A percentile compares a stretch with the other conserved stretches of the same genome.
Evolutionary conservation across 2,888 invertebrate genomes (phyloP).

Genomic region (Phaedon cochleariae): DNA sequence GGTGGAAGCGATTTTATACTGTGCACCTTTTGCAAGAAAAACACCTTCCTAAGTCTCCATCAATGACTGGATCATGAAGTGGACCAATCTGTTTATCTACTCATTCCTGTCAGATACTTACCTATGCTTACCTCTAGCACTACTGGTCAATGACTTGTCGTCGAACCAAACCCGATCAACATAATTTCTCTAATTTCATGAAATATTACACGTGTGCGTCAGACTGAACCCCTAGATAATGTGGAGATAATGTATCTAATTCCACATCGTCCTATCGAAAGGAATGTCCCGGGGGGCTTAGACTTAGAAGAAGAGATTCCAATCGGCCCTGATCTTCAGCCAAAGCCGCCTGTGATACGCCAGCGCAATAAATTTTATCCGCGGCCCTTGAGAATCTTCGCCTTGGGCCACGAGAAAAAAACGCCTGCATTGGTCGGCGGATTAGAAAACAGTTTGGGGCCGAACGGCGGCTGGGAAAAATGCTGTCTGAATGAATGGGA

Average conservation of each 20-base stretch:
- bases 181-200: neutral
- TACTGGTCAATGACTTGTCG: no score
- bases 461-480: neutral
- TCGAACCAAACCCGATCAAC: neutral
- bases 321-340: neutral
- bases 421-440: neutral
- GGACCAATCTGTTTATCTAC: no score
- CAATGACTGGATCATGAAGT: no score
- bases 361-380: neutral
- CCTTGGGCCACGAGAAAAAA: no score
- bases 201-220: neutral
- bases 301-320: neutral
- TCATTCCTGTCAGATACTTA: no score
- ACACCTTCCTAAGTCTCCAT: no score
- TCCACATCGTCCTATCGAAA: no score
- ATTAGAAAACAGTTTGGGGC: neutral
- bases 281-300: neutral
- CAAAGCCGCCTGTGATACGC: neutral
- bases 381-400: no score
- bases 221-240: neutral
- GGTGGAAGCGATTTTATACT: no score
- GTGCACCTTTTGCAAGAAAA: no score
- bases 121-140: no score
- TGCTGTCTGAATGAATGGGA: conserved; percentile 14
- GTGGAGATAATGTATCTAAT: no score